phyloP scores from a whole-genome alignment of 2,888 invertebrate genomes.

The Tigriopus californicus region DNA sequence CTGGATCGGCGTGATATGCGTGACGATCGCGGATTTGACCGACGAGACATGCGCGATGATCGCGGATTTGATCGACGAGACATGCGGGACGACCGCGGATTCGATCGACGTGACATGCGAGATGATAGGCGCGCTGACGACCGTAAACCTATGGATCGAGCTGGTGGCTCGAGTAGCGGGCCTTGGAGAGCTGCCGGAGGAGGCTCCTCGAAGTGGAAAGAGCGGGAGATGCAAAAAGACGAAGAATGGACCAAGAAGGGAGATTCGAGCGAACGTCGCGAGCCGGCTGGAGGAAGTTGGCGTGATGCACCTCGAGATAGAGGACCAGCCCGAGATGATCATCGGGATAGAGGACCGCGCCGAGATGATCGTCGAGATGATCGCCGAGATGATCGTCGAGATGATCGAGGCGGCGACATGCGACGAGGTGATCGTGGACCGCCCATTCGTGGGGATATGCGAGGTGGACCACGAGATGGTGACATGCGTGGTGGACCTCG shows the following conservation, averaged over 20 bases:
- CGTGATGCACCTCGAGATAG: constrained; percentile 24
- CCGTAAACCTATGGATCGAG: neutral
- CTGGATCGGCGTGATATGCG: no score
- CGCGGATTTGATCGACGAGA: constrained; percentile 1
- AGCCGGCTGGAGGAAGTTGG: constrained; percentile 19
- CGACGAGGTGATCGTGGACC: constrained; percentile 14
- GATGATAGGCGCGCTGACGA: constrained; percentile 6
- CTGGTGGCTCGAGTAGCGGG: neutral
- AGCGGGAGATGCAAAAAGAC: constrained; percentile 25
- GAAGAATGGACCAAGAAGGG: constrained; percentile 21
- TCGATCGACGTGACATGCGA: constrained; percentile 16
- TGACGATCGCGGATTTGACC: neutral
- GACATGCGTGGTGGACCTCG: neutral
- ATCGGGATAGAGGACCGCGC: constrained; percentile 14
- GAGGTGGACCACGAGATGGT: neutral
- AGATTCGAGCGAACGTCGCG: neutral
- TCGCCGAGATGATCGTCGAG: constrained; percentile 3
- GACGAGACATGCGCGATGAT: constrained; percentile 12
- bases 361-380: constrained; percentile 15
- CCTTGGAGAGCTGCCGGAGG: neutral
- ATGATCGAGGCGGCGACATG: constrained; percentile 17
- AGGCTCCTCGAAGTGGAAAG: constrained; percentile 19
- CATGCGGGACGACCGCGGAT: constrained; percentile 14
- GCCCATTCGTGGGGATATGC: constrained; percentile 9
- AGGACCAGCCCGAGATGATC: constrained; percentile 17